Evolutionary conservation across 2,113 vertebrate genomes (phyloP).

Genomic region (Apaloderma vittatum): DNA sequence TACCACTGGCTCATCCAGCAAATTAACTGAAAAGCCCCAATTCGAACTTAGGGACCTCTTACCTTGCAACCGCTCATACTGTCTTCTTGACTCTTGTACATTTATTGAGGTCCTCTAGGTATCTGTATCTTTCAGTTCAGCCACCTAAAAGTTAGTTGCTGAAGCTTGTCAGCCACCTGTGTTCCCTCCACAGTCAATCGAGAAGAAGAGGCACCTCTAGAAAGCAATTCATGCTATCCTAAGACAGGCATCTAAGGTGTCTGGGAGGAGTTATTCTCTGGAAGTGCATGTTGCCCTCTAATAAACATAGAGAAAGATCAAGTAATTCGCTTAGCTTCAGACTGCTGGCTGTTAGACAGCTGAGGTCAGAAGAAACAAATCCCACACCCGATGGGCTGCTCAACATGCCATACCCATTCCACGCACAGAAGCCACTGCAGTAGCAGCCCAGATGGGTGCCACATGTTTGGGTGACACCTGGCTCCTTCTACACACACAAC

Average conservation of each 20-base stretch:
- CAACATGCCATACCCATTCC: fast-evolving
- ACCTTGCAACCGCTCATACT: fast-evolving
- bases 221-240: neutral
- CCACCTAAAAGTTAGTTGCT: neutral
- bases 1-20: neutral
- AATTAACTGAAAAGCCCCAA: neutral
- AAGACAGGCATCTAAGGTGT: neutral
- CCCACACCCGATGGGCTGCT: fast-evolving
- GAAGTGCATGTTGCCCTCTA: fast-evolving
- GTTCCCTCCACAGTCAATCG: neutral
- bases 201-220: neutral
- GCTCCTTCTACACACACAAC: neutral
- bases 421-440: neutral
- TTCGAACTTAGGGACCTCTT: neutral
- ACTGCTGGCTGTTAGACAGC: neutral
- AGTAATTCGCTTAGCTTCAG: neutral
- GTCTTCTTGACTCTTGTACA: neutral
- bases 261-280: neutral
- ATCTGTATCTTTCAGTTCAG: neutral
- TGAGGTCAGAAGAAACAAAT: neutral
- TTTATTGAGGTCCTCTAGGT: neutral
- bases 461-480: neutral
- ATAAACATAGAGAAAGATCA: neutral
- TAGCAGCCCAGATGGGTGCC: fast-evolving
- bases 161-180: neutral